Evolutionary conservation across 2,113 vertebrate genomes (phyloP).

Genomic region (Petrocephalus microphthalmus): DNA sequence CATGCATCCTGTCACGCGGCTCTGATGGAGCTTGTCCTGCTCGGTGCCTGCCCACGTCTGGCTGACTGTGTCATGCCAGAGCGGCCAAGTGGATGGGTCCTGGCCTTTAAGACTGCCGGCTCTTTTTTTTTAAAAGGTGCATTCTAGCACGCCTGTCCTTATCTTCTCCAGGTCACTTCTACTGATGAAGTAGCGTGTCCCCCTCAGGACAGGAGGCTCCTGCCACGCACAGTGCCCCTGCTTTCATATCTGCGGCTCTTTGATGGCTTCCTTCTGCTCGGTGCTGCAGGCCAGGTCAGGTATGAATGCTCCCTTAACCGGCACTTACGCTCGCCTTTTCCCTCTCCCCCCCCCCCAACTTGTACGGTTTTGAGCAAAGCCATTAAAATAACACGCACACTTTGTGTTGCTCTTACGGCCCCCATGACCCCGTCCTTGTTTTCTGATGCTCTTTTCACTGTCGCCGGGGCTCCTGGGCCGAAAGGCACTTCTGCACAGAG

Average conservation of each 20-base stretch:
- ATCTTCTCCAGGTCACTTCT: constrained; percentile 62
- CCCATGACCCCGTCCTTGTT: not conserved
- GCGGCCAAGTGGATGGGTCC: too few species aligned
- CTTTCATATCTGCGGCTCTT: not conserved
- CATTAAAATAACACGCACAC: constrained; percentile 43
- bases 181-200: constrained; percentile 44
- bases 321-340: constrained; percentile 49
- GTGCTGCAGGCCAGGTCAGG: constrained; percentile 15
- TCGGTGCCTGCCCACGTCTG: not conserved
- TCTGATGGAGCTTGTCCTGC: not conserved
- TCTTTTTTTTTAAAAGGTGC: constrained; percentile 20
- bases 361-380: constrained; percentile 17
- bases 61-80: not conserved
- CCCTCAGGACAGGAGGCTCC: constrained; percentile 37
- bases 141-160: constrained; percentile 45
- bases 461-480: not conserved
- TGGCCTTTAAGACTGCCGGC: too few species aligned
- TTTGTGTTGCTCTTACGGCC: constrained; percentile 47
- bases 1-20: not conserved
- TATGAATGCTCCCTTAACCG: constrained; percentile 47
- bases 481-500: not conserved
- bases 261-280: constrained; percentile 19
- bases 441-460: constrained; percentile 4
- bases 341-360: constrained; percentile 35
- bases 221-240: constrained; percentile 12